Evolutionary conservation across 2,797 vertebrate species (phyloP), one percentile per base, ranked within the genome.

Genomic region (Rhinogobio ventralis): DNA sequence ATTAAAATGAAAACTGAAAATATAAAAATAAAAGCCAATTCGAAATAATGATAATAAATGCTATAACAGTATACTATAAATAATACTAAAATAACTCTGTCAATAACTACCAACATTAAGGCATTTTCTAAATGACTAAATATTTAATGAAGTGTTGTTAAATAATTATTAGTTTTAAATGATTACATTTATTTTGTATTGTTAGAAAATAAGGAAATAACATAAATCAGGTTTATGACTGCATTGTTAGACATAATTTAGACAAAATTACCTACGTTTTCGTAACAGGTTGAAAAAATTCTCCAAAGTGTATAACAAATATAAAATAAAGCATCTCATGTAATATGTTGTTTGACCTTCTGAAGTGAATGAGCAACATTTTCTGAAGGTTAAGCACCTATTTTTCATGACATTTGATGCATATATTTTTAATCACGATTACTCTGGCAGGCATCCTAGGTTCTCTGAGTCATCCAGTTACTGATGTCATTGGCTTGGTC

Each of bases 401-500:
- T 75, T 49, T 73, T 73, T 73, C 3, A 13, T 74, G 17, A 20
- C 8, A 45, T 39, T 45, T 68, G 28, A 71, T 73, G 23, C 1
- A 69, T 57, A 19, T 80, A 20, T 77, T 84, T 84, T 51, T 23
- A 20, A 68, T 17, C 42, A 42, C 1, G 15, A n/a, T 46, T 49
- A 7, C 64, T 81, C 36, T 19, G 45, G 39, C 66, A 57, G 11
- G 20, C 64, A 9, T 66, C 15, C 15, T 39, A 10, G 28, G 23
- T 78, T 62, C 42, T 72, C 45, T 53, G 73, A 74, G 1, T 33
- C 45, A 62, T 72, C 81, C 73, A 79, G 25, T 71, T 82, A 19
- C 74, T 76, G 75, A 84, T 73, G 69, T 77, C 51, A 19, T 60
- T 60, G 85, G 36, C 66, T 66, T 57, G 45, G 82, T 77, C 49